These are phyloP conservation scores for Cosmorhoe ocellata DNA, from an alignment of 2,888 invertebrate genomes.

Conservation along the genomic window DNA sequence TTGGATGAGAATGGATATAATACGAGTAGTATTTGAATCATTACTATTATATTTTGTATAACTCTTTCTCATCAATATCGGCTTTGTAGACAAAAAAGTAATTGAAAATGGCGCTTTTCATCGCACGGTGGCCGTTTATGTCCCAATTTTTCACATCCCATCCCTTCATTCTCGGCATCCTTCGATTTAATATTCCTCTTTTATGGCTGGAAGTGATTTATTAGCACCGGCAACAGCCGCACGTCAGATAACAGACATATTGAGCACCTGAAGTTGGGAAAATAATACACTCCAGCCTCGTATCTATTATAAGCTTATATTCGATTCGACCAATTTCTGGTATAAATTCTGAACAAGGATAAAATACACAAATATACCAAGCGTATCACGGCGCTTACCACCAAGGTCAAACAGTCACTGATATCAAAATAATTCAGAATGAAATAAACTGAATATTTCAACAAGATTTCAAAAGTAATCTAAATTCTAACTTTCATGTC, in stretches of 20 bases:
- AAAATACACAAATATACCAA: too few relatives aligned
- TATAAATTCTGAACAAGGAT: too few relatives aligned
- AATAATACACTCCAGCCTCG: constrained; percentile 24
- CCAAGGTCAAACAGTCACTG: not conserved
- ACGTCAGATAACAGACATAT: constrained; percentile 54
- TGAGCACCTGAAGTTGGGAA: constrained; percentile 43
- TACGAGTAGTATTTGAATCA: too few relatives aligned
- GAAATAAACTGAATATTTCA: constrained; percentile 4
- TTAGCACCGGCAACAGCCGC: constrained; percentile 51
- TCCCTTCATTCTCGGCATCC: constrained; percentile 60
- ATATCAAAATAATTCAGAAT: constrained; percentile 4
- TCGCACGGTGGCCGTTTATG: constrained; percentile 66
- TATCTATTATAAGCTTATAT: too few relatives aligned
- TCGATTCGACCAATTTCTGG: too few relatives aligned
- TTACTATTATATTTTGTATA: not conserved
- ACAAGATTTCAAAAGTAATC: constrained; percentile 11
- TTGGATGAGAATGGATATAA: too few relatives aligned
- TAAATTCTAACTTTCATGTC: constrained; percentile 8
- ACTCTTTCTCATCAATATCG: constrained; percentile 17
- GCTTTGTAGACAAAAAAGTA: constrained; percentile 42
- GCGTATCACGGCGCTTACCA: too few relatives aligned
- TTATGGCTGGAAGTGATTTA: constrained; percentile 70
- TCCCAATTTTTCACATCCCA: constrained; percentile 69
- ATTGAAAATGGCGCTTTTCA: constrained; percentile 66
- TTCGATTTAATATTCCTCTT: constrained; percentile 73